Conservation (phyloP, 2,797 vertebrate genomes). For the Poecile montanus region DNA sequence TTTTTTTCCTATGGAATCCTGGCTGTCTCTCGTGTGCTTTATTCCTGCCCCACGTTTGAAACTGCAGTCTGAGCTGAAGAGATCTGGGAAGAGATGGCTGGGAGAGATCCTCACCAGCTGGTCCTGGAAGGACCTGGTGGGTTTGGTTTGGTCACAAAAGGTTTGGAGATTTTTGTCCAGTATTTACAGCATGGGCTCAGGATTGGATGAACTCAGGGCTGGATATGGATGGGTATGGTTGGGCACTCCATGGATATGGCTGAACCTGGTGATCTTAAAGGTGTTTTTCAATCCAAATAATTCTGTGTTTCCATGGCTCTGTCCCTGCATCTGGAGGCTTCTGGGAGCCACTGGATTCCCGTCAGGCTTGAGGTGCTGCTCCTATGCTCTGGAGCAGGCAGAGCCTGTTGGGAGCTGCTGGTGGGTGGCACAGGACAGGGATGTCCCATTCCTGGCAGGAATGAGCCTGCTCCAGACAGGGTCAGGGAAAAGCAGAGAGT, state of each 20-base stretch:
- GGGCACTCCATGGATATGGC: background rate
- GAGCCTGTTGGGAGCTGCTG: background rate
- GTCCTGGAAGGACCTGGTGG: background rate
- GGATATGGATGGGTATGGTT: background rate
- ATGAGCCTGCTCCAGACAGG: background rate
- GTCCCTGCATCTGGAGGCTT: background rate
- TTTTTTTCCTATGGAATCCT: constrained; percentile 78
- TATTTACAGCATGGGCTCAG: background rate
- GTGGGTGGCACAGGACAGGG: background rate
- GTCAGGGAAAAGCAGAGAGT: background rate
- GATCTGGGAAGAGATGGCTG: background rate
- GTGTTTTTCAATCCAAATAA: background rate
- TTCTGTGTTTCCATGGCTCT: background rate
- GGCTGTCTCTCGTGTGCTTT: constrained; percentile 20
- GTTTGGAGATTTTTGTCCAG: background rate
- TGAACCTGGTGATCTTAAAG: background rate
- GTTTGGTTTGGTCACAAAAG: background rate
- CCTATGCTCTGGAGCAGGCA: background rate
- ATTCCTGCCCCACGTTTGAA: background rate
- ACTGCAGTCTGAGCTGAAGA: background rate
- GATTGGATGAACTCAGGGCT: background rate
- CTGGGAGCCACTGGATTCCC: background rate
- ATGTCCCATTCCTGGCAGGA: background rate
- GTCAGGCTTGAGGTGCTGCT: background rate
- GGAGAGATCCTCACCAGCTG: fast-evolving